Base-by-base conservation (phyloP, 2,113 vertebrate species). In the Pristiophorus japonicus region DNA sequence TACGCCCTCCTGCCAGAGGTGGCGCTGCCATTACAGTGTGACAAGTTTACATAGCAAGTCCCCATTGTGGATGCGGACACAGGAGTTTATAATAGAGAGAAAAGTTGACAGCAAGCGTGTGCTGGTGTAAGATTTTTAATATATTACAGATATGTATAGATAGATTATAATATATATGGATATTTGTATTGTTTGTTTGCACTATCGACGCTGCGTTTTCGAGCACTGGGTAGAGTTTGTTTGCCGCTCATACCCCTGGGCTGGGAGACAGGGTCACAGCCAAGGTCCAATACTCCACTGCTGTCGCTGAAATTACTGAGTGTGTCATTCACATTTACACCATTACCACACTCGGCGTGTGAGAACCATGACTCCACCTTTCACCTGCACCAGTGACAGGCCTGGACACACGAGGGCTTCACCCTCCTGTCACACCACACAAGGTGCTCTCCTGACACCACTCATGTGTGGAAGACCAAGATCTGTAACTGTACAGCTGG, bases 131-230 rank as follows among this genome's bases (percentile, higher is more conserved):
- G 34, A 91, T 92, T 81, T 81, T 65, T n/a, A 92, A 92, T 65
- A 92, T 92, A 92, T 92, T 92, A 38, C 30, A 62, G 30, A 87
- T 27, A 87, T 87, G 42, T 92, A 63, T 59, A 90, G 84, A 87
- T 87, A 51, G 84, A 87, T 51, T 90, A 30, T 51, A 59, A 91
- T 63, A 63, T 63, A 63, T 63, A 63, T 59, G 45, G 30, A 20
- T 92, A 55, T 24, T 92, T 92, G 30, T 81, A 81, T 22, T 45
- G 59, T 63, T 38, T 92, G 38, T 92, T 88, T 63, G 59, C 59
- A 92, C 59, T 92, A 38, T 63, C 34, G 18, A 63, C 10, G 88
- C 14, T 92, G 6, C n/a, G 34, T 63, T 92, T 38, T 63, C 18
- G n/a, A 38, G 16, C 6, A 6, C n/a, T 63, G 88, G 88, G 59